These are phyloP conservation scores for Sander vitreus DNA, from an alignment of 2,113 vertebrate species.

Conservation along the genomic window DNA sequence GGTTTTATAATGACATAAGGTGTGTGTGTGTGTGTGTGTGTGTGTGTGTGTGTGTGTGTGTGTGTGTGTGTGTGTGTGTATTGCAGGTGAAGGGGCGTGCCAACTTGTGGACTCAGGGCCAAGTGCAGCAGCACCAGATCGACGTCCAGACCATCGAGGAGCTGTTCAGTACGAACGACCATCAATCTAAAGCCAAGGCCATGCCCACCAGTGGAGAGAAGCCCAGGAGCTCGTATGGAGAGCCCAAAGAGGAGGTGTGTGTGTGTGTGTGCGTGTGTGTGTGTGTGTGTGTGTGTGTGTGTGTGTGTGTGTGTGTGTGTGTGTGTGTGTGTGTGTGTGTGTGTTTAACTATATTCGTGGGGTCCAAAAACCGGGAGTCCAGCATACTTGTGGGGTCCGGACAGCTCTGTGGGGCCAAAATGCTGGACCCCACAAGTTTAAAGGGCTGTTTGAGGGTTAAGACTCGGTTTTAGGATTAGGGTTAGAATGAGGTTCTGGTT, in stretches of 20 bases:
- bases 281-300: conserved; percentile 17
- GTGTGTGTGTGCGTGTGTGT: conserved; percentile 21
- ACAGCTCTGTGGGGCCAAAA: too few relatives aligned
- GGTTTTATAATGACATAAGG: too few relatives aligned
- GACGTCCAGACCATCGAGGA: conserved; percentile 91
- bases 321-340: too few relatives aligned
- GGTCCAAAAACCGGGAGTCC: too few relatives aligned
- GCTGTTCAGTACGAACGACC: conserved; percentile 91
- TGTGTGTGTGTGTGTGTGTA: conserved; percentile 4
- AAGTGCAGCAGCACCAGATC: conserved; percentile 85
- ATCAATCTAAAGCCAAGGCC: conserved; percentile 22
- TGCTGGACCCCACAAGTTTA: too few relatives aligned
- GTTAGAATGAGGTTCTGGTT: too few relatives aligned
- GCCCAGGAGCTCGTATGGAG: conserved; percentile 83
- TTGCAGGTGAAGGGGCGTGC: conserved; percentile 86
- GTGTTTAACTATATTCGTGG: too few relatives aligned
- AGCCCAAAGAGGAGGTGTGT: conserved; percentile 86
- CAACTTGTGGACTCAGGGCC: conserved; percentile 93
- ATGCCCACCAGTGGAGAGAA: conserved; percentile 46
- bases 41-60: not conserved
- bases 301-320: conserved; percentile 6
- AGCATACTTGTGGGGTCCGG: too few relatives aligned
- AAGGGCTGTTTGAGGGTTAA: too few relatives aligned
- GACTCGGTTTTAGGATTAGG: too few relatives aligned
- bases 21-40: not conserved